Evolutionary conservation across 2,113 vertebrate species (phyloP).

Genomic region (Paraplagusia blochii): DNA sequence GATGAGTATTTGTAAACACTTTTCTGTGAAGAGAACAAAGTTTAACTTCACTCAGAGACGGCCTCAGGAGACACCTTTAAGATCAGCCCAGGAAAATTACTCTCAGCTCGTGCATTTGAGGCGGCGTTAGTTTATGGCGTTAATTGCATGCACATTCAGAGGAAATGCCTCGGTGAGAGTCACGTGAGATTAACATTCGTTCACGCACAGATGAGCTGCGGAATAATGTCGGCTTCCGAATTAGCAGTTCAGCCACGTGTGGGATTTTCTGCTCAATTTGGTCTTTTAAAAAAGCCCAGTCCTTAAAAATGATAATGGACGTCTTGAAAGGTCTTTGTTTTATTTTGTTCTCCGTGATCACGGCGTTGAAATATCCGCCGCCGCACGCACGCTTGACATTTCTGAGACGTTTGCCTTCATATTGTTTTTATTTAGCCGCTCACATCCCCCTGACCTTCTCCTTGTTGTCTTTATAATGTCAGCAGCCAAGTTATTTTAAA

Average conservation of each 20-base stretch:
- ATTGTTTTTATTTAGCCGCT: slow-evolving; percentile 50
- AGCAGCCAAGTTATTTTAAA: slow-evolving; percentile 53
- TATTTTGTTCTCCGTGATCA: slow-evolving; percentile 11
- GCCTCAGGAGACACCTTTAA: slow-evolving; percentile 3
- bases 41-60: neutral
- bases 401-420: slow-evolving; percentile 49
- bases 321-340: slow-evolving; percentile 41
- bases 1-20: slow-evolving; percentile 4
- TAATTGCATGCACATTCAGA: slow-evolving; percentile 3
- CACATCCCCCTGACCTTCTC: slow-evolving; percentile 50
- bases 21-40: slow-evolving; percentile 2
- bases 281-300: neutral
- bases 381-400: slow-evolving; percentile 44
- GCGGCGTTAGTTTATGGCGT: neutral
- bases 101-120: neutral
- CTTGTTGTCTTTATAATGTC: slow-evolving; percentile 58
- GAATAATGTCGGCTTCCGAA: neutral
- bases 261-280: slow-evolving; percentile 3
- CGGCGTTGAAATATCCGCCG: slow-evolving; percentile 23
- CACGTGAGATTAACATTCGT: neutral
- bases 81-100: neutral
- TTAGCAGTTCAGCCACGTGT: neutral
- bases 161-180: neutral
- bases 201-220: slow-evolving; percentile 5
- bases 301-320: slow-evolving; percentile 10